A percentile compares a stretch with the other conserved stretches of the same genome.
These are phyloP conservation scores for Lobophora halterata DNA, from an alignment of 2,888 invertebrate species.

Conservation along the genomic window DNA sequence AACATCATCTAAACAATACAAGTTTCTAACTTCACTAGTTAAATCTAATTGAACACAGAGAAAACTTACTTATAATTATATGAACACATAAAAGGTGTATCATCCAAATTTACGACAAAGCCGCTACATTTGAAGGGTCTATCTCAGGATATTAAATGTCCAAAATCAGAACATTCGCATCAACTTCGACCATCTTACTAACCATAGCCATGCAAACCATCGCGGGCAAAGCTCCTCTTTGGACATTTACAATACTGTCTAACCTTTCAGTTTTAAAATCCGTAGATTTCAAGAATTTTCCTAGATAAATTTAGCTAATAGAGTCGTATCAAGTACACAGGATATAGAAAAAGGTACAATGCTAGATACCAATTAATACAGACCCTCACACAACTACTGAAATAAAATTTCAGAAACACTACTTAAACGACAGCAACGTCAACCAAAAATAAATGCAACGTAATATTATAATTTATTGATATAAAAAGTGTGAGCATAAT, in stretches of 20 bases:
- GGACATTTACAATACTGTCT: conserved; percentile 10
- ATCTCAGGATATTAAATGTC: conserved; percentile 12
- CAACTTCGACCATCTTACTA: too few relatives aligned
- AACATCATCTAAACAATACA: conserved; percentile 40
- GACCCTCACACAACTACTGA: conserved; percentile 36
- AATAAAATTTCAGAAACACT: conserved; percentile 14
- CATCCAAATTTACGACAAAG: conserved; percentile 14
- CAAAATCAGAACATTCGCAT: conserved; percentile 8
- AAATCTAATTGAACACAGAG: conserved; percentile 25
- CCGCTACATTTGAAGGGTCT: conserved; percentile 18
- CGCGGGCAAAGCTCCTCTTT: too few relatives aligned
- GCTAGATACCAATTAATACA: conserved; percentile 21
- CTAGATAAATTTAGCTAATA: conserved; percentile 59
- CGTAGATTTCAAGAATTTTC: conserved; percentile 11
- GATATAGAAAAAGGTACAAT: conserved; percentile 51
- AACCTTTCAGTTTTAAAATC: conserved; percentile 10
- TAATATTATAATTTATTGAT: conserved; percentile 3
- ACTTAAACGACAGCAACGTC: conserved; percentile 6
- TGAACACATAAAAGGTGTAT: conserved; percentile 60
- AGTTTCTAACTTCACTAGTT: conserved; percentile 24
- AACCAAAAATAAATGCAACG: conserved; percentile 19
- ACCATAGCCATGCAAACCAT: too few relatives aligned
- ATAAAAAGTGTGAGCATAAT: conserved; percentile 18
- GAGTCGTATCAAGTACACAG: conserved; percentile 51
- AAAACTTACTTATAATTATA: conserved; percentile 43